Evolutionary conservation across 2,888 invertebrate genomes (phyloP), one percentile per base, ranked within the genome.

Genomic region (Allolobophora icterica): DNA sequence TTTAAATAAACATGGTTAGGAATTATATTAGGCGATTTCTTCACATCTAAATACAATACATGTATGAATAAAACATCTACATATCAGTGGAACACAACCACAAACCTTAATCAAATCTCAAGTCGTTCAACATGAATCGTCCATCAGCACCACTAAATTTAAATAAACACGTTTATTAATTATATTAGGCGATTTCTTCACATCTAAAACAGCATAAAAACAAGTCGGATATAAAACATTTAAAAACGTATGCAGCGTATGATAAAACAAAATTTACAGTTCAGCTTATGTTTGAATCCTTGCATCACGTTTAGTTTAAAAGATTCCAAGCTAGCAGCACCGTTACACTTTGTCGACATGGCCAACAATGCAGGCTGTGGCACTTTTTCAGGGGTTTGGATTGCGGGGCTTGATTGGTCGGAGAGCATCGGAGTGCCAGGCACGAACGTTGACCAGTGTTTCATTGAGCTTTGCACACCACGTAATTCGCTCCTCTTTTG

Each of bases 401-500:
- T 34, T 33, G 87, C 34, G 38, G 21, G 87, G 24, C 15, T 87
- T 87, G 33, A 84, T 45, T 33, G 91, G 91, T 15, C 91, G 92
- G 92, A 95, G 92, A 24, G 96, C 96, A 92, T 96, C 95, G 0
- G 96, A 94, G 93, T 97, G 96, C 97, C 97, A 97, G 30, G 97
- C 96, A 92, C 97, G 96, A 24, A 98, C 96, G 94, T 98, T 97
- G 90, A 97, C 97, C 91, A 99, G 95, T 0, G 98, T 97, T 93
- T 97, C 97, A 95, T 99, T 99, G 30, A 99, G 96, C 93, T 97
- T 97, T 19, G 97, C 96, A 94, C 98, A 97, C 99, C 99, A 99
- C 91, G 97, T 96, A 87, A 98, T 97, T 90, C 98, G 96, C 93
- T 99, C 99, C 93, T 97, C 97, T 92, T 97, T 97, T 0, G 98